These are phyloP conservation scores for Asteroscopus sphinx DNA, from an alignment of 2,888 invertebrate genomes.

Conservation along the genomic window DNA sequence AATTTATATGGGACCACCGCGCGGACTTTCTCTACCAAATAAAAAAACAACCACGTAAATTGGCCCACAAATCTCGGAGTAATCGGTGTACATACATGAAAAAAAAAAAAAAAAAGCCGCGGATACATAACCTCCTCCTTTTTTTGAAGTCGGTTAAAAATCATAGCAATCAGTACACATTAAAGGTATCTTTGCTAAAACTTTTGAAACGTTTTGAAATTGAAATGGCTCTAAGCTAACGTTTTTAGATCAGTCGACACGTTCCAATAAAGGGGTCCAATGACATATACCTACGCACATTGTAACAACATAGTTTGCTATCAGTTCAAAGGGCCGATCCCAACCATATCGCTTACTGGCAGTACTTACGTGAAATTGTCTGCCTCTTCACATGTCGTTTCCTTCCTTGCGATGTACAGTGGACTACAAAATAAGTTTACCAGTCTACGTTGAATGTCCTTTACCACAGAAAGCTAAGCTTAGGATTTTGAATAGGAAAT, in stretches of 20 bases:
- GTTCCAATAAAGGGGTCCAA: neutral
- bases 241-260: neutral
- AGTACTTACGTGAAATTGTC: constrained; percentile 24
- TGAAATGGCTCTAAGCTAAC: neutral
- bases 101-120: too few species aligned
- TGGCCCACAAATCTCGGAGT: too few species aligned
- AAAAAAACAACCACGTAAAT: too few species aligned
- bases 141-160: neutral
- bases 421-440: neutral
- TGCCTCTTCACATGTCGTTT: constrained; percentile 7
- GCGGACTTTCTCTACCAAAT: too few species aligned
- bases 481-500: too few species aligned
- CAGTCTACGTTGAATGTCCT: too few species aligned
- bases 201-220: too few species aligned
- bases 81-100: too few species aligned
- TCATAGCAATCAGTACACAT: constrained; percentile 1
- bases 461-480: neutral
- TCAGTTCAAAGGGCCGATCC: constrained; percentile 2
- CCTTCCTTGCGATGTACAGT: constrained; percentile 3
- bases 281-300: neutral
- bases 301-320: neutral
- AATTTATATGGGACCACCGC: too few species aligned
- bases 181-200: neutral
- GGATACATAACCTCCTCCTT: too few species aligned
- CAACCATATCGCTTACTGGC: constrained; percentile 13